Evolutionary conservation across 2,113 vertebrate genomes (phyloP).

Genomic region (Abramis brama): DNA sequence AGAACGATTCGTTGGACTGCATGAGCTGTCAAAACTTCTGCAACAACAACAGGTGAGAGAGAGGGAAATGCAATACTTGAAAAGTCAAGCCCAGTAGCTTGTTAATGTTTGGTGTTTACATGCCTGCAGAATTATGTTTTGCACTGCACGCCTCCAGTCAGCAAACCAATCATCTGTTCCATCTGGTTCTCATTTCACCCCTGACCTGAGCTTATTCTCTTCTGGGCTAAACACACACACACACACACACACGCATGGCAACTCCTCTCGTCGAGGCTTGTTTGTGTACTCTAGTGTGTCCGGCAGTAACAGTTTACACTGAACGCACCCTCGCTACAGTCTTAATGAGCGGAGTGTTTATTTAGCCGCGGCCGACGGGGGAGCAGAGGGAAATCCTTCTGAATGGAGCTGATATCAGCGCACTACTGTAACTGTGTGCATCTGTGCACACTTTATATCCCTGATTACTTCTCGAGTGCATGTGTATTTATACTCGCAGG

Average conservation of each 20-base stretch:
- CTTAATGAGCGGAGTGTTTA: conserved; percentile 78
- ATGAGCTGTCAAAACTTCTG: conserved; percentile 91
- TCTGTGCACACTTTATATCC: conserved; percentile 19
- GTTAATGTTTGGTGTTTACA: conserved; percentile 30
- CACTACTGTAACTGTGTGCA: background rate
- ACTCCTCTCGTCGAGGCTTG: conserved; percentile 60
- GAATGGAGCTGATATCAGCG: conserved; percentile 37
- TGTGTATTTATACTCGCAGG: conserved; percentile 27
- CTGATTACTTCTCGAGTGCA: background rate
- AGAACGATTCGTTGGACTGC: conserved; percentile 83
- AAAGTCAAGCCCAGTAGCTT: conserved; percentile 14
- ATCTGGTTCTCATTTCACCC: conserved; percentile 32
- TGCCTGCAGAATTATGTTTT: conserved; percentile 27
- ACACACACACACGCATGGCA: conserved; percentile 34
- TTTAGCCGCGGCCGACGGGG: conserved; percentile 68
- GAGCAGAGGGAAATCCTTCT: conserved; percentile 36
- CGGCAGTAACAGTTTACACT: conserved; percentile 77
- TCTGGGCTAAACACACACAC: conserved; percentile 36
- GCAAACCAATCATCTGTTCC: conserved; percentile 31
- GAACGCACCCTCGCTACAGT: conserved; percentile 71
- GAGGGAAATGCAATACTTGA: background rate
- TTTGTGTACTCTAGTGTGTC: conserved; percentile 76
- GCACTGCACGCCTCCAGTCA: conserved; percentile 29
- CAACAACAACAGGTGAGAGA: conserved; percentile 92
- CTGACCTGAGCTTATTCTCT: conserved; percentile 27